Evolutionary conservation across 2,888 invertebrate species (phyloP), one percentile per base, ranked within the genome.

Genomic region (Drosophila phalerata): DNA sequence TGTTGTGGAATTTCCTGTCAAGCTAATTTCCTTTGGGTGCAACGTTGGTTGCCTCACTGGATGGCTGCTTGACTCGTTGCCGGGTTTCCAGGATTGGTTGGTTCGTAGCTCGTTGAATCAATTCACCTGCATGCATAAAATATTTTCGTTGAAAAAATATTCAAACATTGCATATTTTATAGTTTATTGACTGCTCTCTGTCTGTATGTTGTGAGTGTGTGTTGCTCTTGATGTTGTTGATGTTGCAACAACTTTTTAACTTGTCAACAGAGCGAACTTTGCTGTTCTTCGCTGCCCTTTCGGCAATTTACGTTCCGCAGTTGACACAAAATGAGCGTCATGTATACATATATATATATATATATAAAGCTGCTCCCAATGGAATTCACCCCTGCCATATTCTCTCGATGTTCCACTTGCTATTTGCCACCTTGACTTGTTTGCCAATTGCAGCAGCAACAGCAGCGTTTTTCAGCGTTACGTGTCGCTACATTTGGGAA

Each of bases 1-100:
- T 77, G 82, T 83, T 89, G 88, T 86, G 89, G 86, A 83, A 88
- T 90, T 86, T 89, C 85, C 88, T 89, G 89, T 89, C 86, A 90
- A 88, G 88, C 89, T 89, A 89, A 89, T 90, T 89, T 88, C 89
- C 89, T 89, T 89, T 81, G 90, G 89, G 89, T 80, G 80, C 81
- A 72, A 58, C 75, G 68, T 47, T 71, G 74, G 71, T 69, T 68
- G 72, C 64, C 72, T 64, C 70, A 42, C 69, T 65, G 6, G 30
- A 17, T 69, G 71, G 68, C 68, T 65, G 60, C 22, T 49, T 61
- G 64, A 57, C 68, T 72, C 61, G 61, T 60, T 61, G 68, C 60
- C 42, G 67, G 64, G 61, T 64, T 61, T 65, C 62, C 42, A 55
- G 62, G 52, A 6, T 28, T 28, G 5, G 5, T 55, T 65, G 64